phyloP scores from a whole-genome alignment of 2,113 vertebrate species.

The Larimichthys polyactis region DNA sequence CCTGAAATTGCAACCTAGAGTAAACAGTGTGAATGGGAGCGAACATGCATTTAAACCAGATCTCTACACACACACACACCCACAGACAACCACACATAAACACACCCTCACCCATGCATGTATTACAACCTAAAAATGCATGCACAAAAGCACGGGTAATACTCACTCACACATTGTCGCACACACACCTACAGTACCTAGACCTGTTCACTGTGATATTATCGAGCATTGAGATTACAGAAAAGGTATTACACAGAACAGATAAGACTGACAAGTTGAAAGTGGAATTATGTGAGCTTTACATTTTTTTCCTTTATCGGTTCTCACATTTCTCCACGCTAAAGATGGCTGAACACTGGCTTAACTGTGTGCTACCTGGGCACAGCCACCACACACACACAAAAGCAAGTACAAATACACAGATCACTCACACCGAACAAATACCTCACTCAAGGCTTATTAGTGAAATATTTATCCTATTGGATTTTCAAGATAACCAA shows the following conservation, averaged over 20 bases:
- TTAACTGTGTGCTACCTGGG: constrained; percentile 23
- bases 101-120: constrained; percentile 26
- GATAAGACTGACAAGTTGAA: constrained; percentile 34
- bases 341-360: not conserved
- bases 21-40: constrained; percentile 73
- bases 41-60: constrained; percentile 72
- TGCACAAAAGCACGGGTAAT: not conserved
- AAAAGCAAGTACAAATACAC: not conserved
- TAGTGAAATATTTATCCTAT: constrained; percentile 36
- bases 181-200: not conserved
- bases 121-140: not conserved
- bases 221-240: constrained; percentile 16
- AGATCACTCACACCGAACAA: constrained; percentile 4
- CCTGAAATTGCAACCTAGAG: constrained; percentile 63
- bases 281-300: constrained; percentile 39
- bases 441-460: constrained; percentile 4
- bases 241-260: constrained; percentile 29
- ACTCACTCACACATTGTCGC: not conserved
- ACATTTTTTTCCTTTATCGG: not conserved
- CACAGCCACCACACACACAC: not conserved
- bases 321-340: constrained; percentile 25
- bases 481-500: constrained; percentile 33
- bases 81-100: constrained; percentile 39
- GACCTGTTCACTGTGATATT: constrained; percentile 19
- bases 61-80: constrained; percentile 29